Evolutionary conservation across 2,797 vertebrate genomes (phyloP).

Genomic region (Phyllotis vaccarum): DNA sequence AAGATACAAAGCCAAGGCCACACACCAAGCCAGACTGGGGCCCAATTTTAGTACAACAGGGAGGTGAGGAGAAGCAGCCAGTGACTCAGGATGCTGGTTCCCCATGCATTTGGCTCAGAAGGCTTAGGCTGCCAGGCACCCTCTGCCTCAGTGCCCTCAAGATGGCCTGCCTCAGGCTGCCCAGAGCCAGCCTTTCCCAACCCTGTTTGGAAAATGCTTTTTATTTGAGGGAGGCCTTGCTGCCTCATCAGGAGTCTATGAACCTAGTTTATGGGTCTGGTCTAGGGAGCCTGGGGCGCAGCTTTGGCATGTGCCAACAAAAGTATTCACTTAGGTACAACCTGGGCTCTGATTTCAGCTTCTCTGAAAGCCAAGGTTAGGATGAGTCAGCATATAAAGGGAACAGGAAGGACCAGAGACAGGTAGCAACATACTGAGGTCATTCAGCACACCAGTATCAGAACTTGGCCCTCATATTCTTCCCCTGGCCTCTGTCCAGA

Average conservation of each 20-base stretch:
- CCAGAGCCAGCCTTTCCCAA: constrained; percentile 38
- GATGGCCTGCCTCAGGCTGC: background rate
- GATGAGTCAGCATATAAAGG: background rate
- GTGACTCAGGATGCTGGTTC: background rate
- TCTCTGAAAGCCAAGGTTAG: background rate
- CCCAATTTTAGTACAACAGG: background rate
- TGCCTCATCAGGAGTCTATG: background rate
- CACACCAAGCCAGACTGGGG: background rate
- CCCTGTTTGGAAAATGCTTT: background rate
- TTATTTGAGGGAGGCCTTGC: constrained; percentile 24
- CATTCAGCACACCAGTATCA: background rate
- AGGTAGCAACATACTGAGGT: background rate
- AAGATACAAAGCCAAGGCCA: background rate
- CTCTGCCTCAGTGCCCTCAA: background rate
- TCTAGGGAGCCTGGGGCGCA: constrained; percentile 9
- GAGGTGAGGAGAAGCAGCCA: background rate
- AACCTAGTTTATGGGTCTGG: constrained; percentile 65
- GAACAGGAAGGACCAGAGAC: background rate
- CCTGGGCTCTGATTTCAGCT: background rate
- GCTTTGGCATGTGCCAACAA: background rate
- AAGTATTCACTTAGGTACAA: background rate
- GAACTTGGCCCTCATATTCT: background rate
- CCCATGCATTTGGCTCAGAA: background rate
- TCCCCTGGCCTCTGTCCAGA: background rate
- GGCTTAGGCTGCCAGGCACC: fast-evolving